Evolutionary conservation across 2,113 vertebrate species (phyloP), one percentile per base, ranked within the genome.

Genomic region (Ornithorhynchus anatinus): DNA sequence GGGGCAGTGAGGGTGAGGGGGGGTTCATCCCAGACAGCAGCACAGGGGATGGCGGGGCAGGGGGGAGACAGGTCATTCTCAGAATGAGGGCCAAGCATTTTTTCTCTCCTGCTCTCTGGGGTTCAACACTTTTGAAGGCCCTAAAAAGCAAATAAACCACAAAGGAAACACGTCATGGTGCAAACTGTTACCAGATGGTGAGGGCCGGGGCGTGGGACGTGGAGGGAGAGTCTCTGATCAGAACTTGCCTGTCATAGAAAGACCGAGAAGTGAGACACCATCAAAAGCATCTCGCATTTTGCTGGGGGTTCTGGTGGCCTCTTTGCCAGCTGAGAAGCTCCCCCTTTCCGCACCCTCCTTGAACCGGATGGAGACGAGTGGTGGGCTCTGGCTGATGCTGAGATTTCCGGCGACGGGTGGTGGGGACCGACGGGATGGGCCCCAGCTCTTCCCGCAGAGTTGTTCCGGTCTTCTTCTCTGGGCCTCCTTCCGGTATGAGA

Each of bases 161-260:
- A 74, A 79, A 95, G 94, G 96, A 96, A 96, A 87, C 92, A 44
- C 92, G 92, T 94, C 95, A 95, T 54, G 86, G 92, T 72, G 83
- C 89, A 92, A 92, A 94, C 85, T 89, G 77, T 90, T 92, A 94
- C 80, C 94, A 96, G 94, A 94, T 95, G 95, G 93, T 66, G 79
- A 23, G 86, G 69, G 86, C 57, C 87, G 85, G 84, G 59, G 79
- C 43, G 84, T 67, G 77, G 77, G 65, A 64, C 72, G 77, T 62
- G 38, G 60, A 73, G 82, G 84, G 90, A 92, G 88, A 89, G 93
- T 92, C 94, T 95, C 91, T 37, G 62, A 85, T 72, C 72, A 87
- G 91, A 95, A 94, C 84, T 81, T 91, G 89, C 85, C 84, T 84
- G 88, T 93, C 92, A 91, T 76, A 80, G 89, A 81, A 36, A 38